These are phyloP conservation scores for Panthera tigris DNA, from an alignment of 2,113 vertebrate genomes.

Conservation along the genomic window DNA sequence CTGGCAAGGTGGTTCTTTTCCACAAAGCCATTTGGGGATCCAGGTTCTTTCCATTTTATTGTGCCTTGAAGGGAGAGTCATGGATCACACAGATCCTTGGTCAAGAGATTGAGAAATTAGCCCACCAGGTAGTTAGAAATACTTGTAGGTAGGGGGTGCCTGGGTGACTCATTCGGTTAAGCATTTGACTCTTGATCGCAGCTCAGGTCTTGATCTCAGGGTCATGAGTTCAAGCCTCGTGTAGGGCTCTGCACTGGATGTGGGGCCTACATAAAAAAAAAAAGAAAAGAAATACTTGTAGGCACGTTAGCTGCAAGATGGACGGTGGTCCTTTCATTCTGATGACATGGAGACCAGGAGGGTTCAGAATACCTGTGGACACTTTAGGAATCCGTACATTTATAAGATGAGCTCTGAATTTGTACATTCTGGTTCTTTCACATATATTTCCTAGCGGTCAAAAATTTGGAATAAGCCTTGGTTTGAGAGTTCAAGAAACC, in stretches of 20 bases:
- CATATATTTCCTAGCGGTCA: neutral
- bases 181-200: no score
- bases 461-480: neutral
- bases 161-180: no score
- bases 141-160: neutral
- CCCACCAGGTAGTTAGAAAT: neutral
- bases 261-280: no score
- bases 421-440: neutral
- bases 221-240: no score
- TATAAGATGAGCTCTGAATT: neutral
- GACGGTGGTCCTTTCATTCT: neutral
- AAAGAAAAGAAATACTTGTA: neutral
- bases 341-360: neutral
- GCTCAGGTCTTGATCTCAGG: no score
- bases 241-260: no score
- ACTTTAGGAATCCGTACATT: neutral
- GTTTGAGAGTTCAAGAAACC: neutral
- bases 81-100: neutral
- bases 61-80: neutral
- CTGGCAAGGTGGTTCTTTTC: neutral
- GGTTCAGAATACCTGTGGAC: neutral
- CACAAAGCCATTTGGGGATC: neutral
- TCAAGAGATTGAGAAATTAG: neutral
- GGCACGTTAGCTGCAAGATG: neutral
- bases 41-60: neutral